A percentile compares a stretch with the other conserved stretches of the same genome.
These are phyloP conservation scores for Ailurus styani DNA, from an alignment of 2,113 vertebrate genomes.

Conservation along the genomic window DNA sequence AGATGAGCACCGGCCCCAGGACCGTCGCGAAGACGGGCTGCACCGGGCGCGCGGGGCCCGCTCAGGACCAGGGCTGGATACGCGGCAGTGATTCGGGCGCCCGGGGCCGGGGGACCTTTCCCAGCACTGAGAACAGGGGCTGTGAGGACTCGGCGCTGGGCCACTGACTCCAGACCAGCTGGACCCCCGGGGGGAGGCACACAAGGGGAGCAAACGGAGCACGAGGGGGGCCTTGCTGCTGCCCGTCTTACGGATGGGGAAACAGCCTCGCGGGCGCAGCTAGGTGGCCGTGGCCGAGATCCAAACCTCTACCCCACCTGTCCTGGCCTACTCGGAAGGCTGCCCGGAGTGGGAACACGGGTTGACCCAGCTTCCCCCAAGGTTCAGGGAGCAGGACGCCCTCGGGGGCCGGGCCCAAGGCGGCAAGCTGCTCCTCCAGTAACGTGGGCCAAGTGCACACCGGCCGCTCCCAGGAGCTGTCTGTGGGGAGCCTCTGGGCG, in stretches of 20 bases:
- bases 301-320: neutral
- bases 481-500: neutral
- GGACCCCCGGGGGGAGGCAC: neutral
- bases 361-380: neutral
- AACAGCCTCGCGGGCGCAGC: neutral
- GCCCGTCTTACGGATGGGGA: neutral
- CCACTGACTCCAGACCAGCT: neutral
- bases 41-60: rapidly evolving
- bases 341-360: neutral
- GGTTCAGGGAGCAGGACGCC: neutral
- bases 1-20: neutral
- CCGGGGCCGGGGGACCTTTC: neutral
- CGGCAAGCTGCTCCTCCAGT: neutral
- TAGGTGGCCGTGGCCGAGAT: neutral
- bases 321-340: neutral
- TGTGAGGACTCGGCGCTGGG: neutral
- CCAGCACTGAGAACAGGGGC: neutral
- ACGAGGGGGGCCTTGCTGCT: rapidly evolving
- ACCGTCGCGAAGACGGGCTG: rapidly evolving
- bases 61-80: neutral
- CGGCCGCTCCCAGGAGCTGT: neutral
- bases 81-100: neutral
- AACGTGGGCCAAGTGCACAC: rapidly evolving
- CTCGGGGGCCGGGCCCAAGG: rapidly evolving
- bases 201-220: neutral